Percentiles rank a stretch among this genome's conserved stretches.
phyloP scores from a whole-genome alignment of 1,140 invertebrate species.

The Kradibia gibbosae region DNA sequence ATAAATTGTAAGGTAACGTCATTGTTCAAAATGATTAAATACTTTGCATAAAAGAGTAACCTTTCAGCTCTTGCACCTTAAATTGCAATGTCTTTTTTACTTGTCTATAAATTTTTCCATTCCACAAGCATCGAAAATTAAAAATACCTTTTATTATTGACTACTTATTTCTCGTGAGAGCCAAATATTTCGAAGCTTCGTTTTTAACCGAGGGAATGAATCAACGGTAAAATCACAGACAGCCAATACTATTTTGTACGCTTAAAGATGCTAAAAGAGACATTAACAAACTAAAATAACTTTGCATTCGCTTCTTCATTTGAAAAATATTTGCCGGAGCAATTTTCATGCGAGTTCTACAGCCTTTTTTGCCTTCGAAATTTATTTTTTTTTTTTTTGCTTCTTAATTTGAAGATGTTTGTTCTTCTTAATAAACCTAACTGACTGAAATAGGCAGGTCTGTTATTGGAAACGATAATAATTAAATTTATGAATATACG shows the following conservation, averaged over 20 bases:
- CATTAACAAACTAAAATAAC: background rate
- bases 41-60: background rate
- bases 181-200: background rate
- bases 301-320: background rate
- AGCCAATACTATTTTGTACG: background rate
- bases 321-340: background rate
- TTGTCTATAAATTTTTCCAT: background rate
- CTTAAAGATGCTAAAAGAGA: background rate
- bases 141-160: background rate
- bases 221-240: background rate
- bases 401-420: too few species aligned
- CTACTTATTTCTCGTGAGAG: background rate
- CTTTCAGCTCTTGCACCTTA: background rate
- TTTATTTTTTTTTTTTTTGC: too few species aligned
- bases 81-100: background rate
- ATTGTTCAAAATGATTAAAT: slow-evolving; percentile 11
- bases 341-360: too few species aligned
- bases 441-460: too few species aligned
- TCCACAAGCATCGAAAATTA: background rate
- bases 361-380: too few species aligned
- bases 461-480: too few species aligned
- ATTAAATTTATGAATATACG: too few species aligned
- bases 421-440: too few species aligned
- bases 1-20: slow-evolving; percentile 2
- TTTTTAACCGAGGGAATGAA: background rate